Percentiles rank a stretch among this genome's conserved stretches.
phyloP scores from a whole-genome alignment of 2,888 invertebrate species.

The Smittia aterrima region DNA sequence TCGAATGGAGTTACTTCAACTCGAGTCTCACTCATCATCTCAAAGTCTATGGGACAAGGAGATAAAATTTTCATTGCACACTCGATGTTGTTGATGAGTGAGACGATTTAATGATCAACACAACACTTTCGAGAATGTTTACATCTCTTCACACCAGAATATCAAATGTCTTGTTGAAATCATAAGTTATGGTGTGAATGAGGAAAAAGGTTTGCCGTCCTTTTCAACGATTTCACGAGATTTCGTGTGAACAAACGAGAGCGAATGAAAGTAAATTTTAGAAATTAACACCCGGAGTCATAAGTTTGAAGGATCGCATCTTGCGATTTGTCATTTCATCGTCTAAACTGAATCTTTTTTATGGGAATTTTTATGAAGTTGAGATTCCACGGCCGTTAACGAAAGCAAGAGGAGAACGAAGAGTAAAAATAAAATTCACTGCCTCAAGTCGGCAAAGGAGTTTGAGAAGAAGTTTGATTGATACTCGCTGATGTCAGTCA shows the following conservation, averaged over 20 bases:
- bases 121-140: slow-evolving; percentile 2
- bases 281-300: slow-evolving; percentile 7
- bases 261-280: slow-evolving; percentile 4
- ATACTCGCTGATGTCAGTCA: slow-evolving; percentile 31
- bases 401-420: background rate
- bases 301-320: slow-evolving; percentile 29
- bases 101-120: background rate
- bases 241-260: slow-evolving; percentile 21
- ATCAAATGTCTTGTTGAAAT: slow-evolving; percentile 32
- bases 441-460: background rate
- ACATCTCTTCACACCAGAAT: slow-evolving; percentile 15
- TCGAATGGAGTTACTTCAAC: background rate
- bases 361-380: slow-evolving; percentile 13
- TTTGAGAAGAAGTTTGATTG: slow-evolving; percentile 13
- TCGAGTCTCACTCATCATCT: slow-evolving; percentile 10
- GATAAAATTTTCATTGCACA: slow-evolving; percentile 1
- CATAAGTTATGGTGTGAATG: slow-evolving; percentile 21
- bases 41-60: background rate
- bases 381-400: slow-evolving; percentile 1
- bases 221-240: background rate
- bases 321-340: slow-evolving; percentile 31
- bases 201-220: background rate
- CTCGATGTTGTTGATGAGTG: background rate
- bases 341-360: slow-evolving; percentile 16
- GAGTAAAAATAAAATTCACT: background rate